Evolutionary conservation across 2,113 vertebrate genomes (phyloP).

Genomic region (Anarrhichthys ocellatus): DNA sequence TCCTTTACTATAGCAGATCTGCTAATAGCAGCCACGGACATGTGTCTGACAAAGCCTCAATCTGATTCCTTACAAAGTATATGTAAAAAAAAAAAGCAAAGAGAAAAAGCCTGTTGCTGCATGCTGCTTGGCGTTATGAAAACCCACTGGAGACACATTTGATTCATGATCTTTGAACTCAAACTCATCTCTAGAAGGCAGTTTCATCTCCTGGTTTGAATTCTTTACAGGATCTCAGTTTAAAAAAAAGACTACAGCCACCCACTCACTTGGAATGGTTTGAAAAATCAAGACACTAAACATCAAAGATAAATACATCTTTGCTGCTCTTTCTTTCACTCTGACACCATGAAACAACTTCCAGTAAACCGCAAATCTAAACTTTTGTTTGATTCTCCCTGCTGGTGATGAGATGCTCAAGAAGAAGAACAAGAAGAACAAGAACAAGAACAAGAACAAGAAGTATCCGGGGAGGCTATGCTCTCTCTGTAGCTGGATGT

Average conservation of each 20-base stretch:
- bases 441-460: not conserved
- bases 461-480: slow-evolving; percentile 6
- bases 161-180: slow-evolving; percentile 47
- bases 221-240: slow-evolving; percentile 26
- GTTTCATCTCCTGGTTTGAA: slow-evolving; percentile 36
- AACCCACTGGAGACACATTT: slow-evolving; percentile 16
- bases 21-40: not conserved
- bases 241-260: not conserved
- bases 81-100: not conserved
- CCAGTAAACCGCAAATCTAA: not conserved
- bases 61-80: not conserved
- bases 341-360: slow-evolving; percentile 17
- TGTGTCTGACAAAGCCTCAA: not conserved
- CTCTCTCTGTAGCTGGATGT: slow-evolving; percentile 47
- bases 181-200: slow-evolving; percentile 22
- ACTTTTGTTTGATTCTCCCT: not conserved
- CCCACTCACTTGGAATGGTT: not conserved
- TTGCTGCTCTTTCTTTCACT: slow-evolving; percentile 19
- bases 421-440: too few species aligned
- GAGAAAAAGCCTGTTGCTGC: not conserved
- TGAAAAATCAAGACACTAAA: not conserved
- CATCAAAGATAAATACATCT: slow-evolving; percentile 22
- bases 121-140: not conserved
- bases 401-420: not conserved
- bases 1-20: not conserved